Evolutionary conservation across 2,113 vertebrate genomes (phyloP).

Genomic region (Acrocephalus arundinaceus): DNA sequence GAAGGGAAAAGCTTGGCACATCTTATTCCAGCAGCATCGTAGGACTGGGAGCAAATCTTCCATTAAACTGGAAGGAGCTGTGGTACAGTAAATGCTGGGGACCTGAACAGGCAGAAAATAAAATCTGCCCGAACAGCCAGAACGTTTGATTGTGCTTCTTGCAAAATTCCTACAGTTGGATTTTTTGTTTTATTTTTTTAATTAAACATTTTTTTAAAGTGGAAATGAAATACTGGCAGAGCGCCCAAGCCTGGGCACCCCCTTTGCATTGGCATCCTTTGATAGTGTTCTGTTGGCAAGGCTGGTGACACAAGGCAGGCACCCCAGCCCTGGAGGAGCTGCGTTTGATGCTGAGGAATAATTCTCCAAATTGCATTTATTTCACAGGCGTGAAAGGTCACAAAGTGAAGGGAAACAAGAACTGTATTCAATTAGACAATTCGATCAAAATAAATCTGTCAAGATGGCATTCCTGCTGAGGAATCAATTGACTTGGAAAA

Average conservation of each 20-base stretch:
- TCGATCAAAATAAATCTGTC: slow-evolving; percentile 77
- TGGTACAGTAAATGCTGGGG: not conserved
- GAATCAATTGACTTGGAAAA: slow-evolving; percentile 65
- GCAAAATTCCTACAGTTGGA: not conserved
- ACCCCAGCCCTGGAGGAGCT: slow-evolving; percentile 35
- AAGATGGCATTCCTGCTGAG: slow-evolving; percentile 69
- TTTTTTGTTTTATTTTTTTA: too few species aligned
- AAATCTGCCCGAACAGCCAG: not conserved
- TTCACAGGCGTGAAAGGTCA: slow-evolving; percentile 68
- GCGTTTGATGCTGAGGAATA: slow-evolving; percentile 67
- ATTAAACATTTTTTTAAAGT: not conserved
- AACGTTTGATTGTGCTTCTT: not conserved
- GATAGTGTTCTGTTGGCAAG: slow-evolving; percentile 16
- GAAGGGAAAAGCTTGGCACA: not conserved
- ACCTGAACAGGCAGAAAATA: not conserved
- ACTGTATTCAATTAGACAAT: slow-evolving; percentile 74
- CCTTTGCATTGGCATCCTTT: slow-evolving; percentile 33
- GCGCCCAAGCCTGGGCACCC: not conserved
- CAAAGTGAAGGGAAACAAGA: slow-evolving; percentile 66
- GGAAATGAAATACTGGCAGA: not conserved
- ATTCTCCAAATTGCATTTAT: slow-evolving; percentile 73
- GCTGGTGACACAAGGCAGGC: not conserved
- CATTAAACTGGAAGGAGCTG: not conserved
- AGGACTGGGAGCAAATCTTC: not conserved
- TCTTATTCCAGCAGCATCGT: not conserved